These are phyloP conservation scores for Gonioctena quinquepunctata DNA, from an alignment of 1,140 invertebrate genomes.

Conservation along the genomic window DNA sequence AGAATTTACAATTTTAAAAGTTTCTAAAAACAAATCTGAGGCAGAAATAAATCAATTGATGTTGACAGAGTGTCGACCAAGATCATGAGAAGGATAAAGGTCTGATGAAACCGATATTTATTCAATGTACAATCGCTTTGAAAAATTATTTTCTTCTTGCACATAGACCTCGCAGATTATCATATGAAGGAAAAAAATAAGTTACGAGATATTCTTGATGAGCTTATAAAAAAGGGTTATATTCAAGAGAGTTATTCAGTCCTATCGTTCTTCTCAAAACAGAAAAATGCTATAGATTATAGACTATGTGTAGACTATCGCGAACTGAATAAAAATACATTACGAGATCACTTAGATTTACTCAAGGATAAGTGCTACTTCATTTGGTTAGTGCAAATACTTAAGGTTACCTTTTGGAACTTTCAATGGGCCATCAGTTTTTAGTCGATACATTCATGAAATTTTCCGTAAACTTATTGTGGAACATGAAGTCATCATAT, in stretches of 20 bases:
- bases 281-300: slow-evolving; percentile 48
- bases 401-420: not conserved
- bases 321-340: slow-evolving; percentile 14
- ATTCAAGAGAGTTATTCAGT: slow-evolving; percentile 42
- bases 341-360: slow-evolving; percentile 39
- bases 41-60: not conserved
- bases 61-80: too few species aligned
- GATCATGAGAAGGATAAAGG: not conserved
- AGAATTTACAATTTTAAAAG: too few species aligned
- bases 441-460: not conserved
- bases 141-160: slow-evolving; percentile 5
- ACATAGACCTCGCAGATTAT: slow-evolving; percentile 22
- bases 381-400: too few species aligned
- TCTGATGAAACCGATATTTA: not conserved
- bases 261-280: slow-evolving; percentile 51
- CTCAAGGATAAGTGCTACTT: too few species aligned
- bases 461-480: not conserved
- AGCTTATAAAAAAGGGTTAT: slow-evolving; percentile 20
- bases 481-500: slow-evolving; percentile 7
- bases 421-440: not conserved
- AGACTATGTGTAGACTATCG: slow-evolving; percentile 52
- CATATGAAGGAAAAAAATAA: slow-evolving; percentile 16
- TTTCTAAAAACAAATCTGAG: too few species aligned
- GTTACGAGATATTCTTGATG: slow-evolving; percentile 18
- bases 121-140: slow-evolving; percentile 8